phyloP scores from a whole-genome alignment of 2,797 vertebrate genomes.

The Eutrigla gurnardus region DNA sequence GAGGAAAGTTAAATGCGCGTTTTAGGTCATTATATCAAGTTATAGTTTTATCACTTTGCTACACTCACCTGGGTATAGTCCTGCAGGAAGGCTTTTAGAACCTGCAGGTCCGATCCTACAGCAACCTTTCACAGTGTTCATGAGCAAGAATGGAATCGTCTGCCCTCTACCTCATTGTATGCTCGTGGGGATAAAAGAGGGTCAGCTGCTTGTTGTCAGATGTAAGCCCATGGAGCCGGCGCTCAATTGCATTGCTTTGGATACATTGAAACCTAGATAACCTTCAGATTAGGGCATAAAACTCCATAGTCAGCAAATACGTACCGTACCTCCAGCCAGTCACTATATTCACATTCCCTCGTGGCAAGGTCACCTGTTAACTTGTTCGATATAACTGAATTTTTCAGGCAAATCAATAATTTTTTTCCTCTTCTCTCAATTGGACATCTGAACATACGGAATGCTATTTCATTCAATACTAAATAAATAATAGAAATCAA shows the following conservation, averaged over 20 bases:
- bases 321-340: background rate
- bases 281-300: constrained; percentile 18
- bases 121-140: background rate
- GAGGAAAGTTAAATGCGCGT: background rate
- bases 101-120: background rate
- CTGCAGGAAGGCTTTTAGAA: background rate
- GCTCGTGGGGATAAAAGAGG: constrained; percentile 4
- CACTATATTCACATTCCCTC: constrained; percentile 12
- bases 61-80: background rate
- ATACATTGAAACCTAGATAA: constrained; percentile 21
- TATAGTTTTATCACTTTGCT: background rate
- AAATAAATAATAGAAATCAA: background rate
- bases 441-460: background rate
- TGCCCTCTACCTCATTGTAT: background rate
- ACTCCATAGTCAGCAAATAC: constrained; percentile 21
- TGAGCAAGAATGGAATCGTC: background rate
- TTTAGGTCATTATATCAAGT: background rate
- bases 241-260: background rate
- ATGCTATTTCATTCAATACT: background rate
- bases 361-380: constrained; percentile 14
- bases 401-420: constrained; percentile 2
- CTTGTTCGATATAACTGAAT: constrained; percentile 1
- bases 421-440: background rate
- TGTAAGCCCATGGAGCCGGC: constrained; percentile 4
- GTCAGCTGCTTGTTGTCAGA: constrained; percentile 5